Conservation (phyloP, 37 sponge, comb jelly and placozoan species). For the Beroe forskalii region DNA sequence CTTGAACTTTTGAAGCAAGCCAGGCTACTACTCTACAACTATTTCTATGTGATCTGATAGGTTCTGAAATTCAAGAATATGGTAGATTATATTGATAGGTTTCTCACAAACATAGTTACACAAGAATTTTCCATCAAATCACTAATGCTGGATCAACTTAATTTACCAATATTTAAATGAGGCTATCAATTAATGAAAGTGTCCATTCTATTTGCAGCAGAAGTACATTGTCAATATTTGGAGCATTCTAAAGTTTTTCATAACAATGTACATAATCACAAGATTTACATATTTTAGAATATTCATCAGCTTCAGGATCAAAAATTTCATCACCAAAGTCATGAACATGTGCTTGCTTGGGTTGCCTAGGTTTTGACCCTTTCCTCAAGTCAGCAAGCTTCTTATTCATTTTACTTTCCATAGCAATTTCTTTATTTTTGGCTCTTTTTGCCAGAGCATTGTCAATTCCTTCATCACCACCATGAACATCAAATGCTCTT, state of each 20-base stretch:
- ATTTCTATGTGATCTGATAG: too few species aligned
- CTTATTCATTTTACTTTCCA: constrained; percentile 17
- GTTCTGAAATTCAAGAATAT: too few species aligned
- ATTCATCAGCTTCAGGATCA: constrained; percentile 48
- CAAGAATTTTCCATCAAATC: too few species aligned
- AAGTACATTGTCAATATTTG: too few species aligned
- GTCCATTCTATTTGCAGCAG: too few species aligned
- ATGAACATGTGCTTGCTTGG: constrained; percentile 42
- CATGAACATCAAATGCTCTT: constrained; percentile 60
- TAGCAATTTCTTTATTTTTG: neutral
- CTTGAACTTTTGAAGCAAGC: too few species aligned
- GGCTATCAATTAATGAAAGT: too few species aligned
- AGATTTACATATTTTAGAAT: neutral
- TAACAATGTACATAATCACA: neutral
- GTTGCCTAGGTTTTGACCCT: neutral
- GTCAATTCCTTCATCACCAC: constrained; percentile 63
- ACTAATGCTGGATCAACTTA: too few species aligned
- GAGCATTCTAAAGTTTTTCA: constrained; percentile 55
- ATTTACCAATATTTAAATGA: too few species aligned
- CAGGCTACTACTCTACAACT: too few species aligned
- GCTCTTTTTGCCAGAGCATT: neutral
- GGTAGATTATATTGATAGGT: too few species aligned
- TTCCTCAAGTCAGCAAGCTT: constrained; percentile 14
- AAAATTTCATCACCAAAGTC: constrained; percentile 10
- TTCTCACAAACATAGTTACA: too few species aligned